phyloP scores from a whole-genome alignment of 2,113 vertebrate species.

The Donacobius atricapilla region DNA sequence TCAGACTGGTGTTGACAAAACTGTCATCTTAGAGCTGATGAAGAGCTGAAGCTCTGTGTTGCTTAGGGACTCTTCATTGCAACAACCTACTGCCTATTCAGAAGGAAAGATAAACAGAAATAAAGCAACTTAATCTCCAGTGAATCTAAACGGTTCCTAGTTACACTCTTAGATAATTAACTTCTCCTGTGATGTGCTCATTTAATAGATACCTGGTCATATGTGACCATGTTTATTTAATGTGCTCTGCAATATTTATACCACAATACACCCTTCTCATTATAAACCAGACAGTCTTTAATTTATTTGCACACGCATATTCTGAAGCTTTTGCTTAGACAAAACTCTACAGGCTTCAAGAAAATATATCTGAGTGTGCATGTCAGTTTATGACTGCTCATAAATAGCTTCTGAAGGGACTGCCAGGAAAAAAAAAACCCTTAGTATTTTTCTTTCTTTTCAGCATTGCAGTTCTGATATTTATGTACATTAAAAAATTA shows the following conservation, averaged over 20 bases:
- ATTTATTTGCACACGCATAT: neutral
- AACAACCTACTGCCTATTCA: neutral
- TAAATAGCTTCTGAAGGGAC: neutral
- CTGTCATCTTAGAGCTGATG: neutral
- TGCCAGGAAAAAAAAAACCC: neutral
- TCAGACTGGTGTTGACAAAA: neutral
- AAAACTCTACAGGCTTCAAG: neutral
- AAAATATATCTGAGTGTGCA: neutral
- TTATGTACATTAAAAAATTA: neutral
- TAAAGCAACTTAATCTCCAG: constrained; percentile 36
- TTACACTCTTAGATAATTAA: constrained; percentile 39
- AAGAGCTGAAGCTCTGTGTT: neutral
- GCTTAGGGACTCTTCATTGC: constrained; percentile 1
- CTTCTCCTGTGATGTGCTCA: constrained; percentile 14
- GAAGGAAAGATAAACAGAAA: constrained; percentile 40
- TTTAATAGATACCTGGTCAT: constrained; percentile 52
- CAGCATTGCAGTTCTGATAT: neutral
- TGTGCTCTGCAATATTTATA: constrained; percentile 17
- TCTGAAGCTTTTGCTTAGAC: neutral
- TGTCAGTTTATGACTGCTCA: neutral
- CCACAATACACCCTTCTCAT: neutral
- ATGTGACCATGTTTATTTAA: constrained; percentile 59
- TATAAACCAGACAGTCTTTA: neutral
- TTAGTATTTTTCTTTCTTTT: neutral
- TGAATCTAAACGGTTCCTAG: neutral